phyloP scores from a whole-genome alignment of 2,113 vertebrate genomes.

The Emberiza fucata region DNA sequence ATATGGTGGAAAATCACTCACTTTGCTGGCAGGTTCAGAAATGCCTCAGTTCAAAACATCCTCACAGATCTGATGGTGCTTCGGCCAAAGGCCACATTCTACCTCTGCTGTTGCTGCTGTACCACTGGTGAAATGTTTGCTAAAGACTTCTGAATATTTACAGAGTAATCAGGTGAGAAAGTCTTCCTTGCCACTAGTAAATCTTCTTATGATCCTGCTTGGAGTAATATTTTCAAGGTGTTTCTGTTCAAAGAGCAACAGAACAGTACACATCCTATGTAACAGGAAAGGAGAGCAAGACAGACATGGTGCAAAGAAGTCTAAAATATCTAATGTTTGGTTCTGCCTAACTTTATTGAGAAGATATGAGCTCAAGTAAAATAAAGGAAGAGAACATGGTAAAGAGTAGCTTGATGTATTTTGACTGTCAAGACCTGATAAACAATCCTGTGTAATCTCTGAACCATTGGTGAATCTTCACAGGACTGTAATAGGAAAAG shows the following conservation, averaged over 20 bases:
- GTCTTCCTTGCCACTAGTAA: neutral
- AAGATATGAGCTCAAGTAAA: neutral
- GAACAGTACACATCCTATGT: neutral
- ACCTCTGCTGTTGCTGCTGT: neutral
- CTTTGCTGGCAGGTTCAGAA: neutral
- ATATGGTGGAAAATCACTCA: neutral
- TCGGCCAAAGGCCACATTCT: neutral
- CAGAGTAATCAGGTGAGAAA: neutral
- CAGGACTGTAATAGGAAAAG: neutral
- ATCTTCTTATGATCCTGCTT: neutral
- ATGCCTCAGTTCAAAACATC: neutral
- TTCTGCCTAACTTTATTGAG: neutral
- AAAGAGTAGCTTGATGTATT: neutral
- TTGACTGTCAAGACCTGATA: neutral
- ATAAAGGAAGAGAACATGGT: neutral
- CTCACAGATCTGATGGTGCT: neutral
- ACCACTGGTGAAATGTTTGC: neutral
- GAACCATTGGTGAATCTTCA: neutral
- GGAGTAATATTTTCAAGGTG: neutral
- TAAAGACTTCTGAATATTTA: neutral
- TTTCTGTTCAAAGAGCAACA: neutral
- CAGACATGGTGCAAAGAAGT: neutral
- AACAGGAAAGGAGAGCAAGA: neutral
- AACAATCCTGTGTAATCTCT: neutral
- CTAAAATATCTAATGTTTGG: neutral